phyloP scores from a whole-genome alignment of 2,797 vertebrate species.

The Emys orbicularis region DNA sequence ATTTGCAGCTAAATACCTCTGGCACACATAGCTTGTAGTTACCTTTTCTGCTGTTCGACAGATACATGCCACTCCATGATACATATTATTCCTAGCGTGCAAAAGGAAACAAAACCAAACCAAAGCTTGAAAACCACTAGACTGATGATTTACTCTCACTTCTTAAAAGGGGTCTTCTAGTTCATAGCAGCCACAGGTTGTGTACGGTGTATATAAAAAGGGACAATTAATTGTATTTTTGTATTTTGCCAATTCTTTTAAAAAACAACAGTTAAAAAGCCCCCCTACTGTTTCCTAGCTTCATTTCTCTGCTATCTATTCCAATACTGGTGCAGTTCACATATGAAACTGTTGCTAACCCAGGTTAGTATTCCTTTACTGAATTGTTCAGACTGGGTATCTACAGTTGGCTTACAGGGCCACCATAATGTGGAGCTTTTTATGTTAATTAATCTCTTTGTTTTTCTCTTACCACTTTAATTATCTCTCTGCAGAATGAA shows the following conservation, averaged over 20 bases:
- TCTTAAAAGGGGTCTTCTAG: not conserved
- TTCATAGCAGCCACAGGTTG: not conserved
- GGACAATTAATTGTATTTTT: not conserved
- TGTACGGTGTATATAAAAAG: not conserved
- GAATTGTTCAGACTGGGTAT: constrained; percentile 15
- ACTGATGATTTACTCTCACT: not conserved
- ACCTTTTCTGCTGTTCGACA: constrained; percentile 19
- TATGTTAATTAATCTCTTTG: not conserved
- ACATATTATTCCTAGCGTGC: not conserved
- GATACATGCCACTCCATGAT: constrained; percentile 4
- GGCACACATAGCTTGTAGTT: constrained; percentile 13
- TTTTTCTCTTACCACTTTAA: not conserved
- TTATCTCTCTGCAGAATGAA: not conserved
- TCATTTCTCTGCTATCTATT: constrained; percentile 19
- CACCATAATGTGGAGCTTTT: not conserved
- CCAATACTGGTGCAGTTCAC: constrained; percentile 7
- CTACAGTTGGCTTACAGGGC: not conserved
- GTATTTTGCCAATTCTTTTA: not conserved
- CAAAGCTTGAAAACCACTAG: not conserved
- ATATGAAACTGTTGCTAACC: constrained; percentile 32
- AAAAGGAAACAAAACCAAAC: not conserved
- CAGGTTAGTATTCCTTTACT: constrained; percentile 23
- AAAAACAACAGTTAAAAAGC: not conserved
- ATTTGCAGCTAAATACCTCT: constrained; percentile 19
- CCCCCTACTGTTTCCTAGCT: not conserved